Evolutionary conservation across 2,797 vertebrate genomes (phyloP), one percentile per base, ranked within the genome.

Genomic region (Otus scops): DNA sequence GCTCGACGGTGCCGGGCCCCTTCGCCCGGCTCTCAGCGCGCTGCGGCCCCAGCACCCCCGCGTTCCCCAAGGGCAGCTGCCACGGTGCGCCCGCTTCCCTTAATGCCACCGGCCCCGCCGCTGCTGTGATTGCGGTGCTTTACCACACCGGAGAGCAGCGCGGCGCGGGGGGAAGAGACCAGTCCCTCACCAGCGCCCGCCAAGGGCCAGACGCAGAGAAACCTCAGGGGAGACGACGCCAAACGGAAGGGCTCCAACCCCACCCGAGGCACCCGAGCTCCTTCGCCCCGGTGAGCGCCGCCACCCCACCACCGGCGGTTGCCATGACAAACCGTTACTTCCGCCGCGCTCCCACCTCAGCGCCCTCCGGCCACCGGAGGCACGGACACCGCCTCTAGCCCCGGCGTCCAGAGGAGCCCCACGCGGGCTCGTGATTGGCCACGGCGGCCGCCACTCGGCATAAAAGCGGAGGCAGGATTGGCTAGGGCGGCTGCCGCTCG

Each of bases 251-350:
- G 26, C 51, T 32, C 34, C 16, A 19, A 59, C 20, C 30, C 26
- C 10, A 28, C 32, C 32, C 34, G 4, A 20, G n/a, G 41, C 41
- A 41, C 41, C 41, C 41, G 18, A 41, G 19, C 28, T 16, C 34
- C 48, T 47, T 38, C 21, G 10, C 57, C 28, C 47, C 28, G 4
- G 21, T 17, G 11, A 76, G 22, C 22, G 26, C 41, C 17, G 3
- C n/a, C 43, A 8, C n/a, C 23, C 53, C 27, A 7, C 27, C 5
- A 13, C 22, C 27, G 9, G 18, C 41, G 8, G 80, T 85, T 89
- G 30, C 65, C 61, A 91, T 88, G 70, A 88, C 93, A 78, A 91
- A 82, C 64, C 74, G n/a, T 23, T 41, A 89, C 93, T 91, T 93
- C 85, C 74, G 47, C 48, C 43, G 64, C 36, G 11, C 75, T 41